Base-by-base conservation (phyloP, 2,113 vertebrate species). In the Eublepharis macularius region DNA sequence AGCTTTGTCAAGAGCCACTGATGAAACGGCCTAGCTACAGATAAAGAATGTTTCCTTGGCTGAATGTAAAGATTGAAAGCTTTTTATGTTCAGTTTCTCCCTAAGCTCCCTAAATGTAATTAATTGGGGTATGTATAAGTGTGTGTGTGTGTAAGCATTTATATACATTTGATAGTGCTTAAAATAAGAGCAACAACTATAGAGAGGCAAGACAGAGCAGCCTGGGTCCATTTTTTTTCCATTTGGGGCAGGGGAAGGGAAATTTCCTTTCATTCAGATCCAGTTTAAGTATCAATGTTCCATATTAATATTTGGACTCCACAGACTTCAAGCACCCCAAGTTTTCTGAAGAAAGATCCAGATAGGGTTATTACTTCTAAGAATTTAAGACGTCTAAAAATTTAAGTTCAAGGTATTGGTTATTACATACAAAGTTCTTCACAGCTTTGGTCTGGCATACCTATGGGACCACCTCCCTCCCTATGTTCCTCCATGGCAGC, bases 1-100 rank as follows among this genome's bases (percentile, higher is more conserved):
- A 77, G 63, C 70, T 93, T 90, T 83, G 84, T 90, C 80, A 90
- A 91, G 88, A 90, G 70, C 73, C 80, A 57, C 82, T 89, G 91
- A 86, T 57, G 87, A 90, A 92, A 90, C 39, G 80, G 65, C 78
- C 93, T 81, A 85, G 45, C 21, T 83, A 70, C 14, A 88, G 87
- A 82, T 86, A 82, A 90, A 90, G 76, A 60, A 84, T 32, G 41
- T 9, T 82, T 36, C 16, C 86, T 75, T 54, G 16, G 65, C 21
- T 68, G 81, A 80, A 88, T 76, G 83, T 21, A 81, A 8, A 83
- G 72, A 88, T 86, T 90, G 85, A 85, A 87, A 1, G 83, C 73
- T 85, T 89, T 91, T 91, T 36, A 63, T 6, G 90, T 75, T 89
- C 87, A 21, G 39, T 83, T 82, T 65, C 83, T 85, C 85, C 77